phyloP scores from a whole-genome alignment of 1,140 invertebrate species.

The Pantala flavescens region DNA sequence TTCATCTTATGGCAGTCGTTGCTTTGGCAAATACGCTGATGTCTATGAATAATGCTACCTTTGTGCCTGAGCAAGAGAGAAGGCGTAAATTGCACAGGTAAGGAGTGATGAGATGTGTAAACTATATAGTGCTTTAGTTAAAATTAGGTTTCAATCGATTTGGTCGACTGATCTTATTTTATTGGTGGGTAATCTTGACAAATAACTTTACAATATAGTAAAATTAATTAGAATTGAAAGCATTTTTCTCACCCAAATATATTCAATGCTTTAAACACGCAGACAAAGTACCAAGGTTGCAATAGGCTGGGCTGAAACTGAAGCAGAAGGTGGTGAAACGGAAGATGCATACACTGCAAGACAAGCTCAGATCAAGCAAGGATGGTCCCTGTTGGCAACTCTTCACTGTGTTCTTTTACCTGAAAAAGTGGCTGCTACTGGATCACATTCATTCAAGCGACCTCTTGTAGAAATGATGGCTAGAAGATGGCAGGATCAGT shows the following conservation, averaged over 20 bases:
- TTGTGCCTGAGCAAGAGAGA: conserved; percentile 73
- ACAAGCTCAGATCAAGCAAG: conserved; percentile 86
- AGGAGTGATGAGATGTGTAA: not conserved
- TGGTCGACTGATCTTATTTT: too few relatives aligned
- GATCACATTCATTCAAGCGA: conserved; percentile 73
- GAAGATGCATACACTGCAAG: conserved; percentile 73
- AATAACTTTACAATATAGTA: too few relatives aligned
- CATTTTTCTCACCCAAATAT: too few relatives aligned
- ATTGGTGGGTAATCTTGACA: too few relatives aligned
- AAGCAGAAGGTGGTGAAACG: conserved; percentile 65
- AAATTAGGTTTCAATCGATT: too few relatives aligned
- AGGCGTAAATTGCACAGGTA: conserved; percentile 58
- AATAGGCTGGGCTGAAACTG: conserved; percentile 40
- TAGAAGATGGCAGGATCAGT: conserved; percentile 95
- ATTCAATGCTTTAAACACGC: not conserved
- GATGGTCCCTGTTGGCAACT: conserved; percentile 91
- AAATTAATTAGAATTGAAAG: too few relatives aligned
- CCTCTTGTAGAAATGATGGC: conserved; percentile 96
- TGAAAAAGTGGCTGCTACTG: conserved; percentile 65
- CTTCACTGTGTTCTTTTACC: conserved; percentile 92
- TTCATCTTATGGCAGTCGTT: conserved; percentile 89
- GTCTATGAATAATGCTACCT: conserved; percentile 95
- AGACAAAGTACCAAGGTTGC: conserved; percentile 32
- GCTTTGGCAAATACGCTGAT: conserved; percentile 93
- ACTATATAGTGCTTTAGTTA: not conserved